Base-by-base conservation (phyloP, 2,888 invertebrate species). In the Malthinus flaveolus region DNA sequence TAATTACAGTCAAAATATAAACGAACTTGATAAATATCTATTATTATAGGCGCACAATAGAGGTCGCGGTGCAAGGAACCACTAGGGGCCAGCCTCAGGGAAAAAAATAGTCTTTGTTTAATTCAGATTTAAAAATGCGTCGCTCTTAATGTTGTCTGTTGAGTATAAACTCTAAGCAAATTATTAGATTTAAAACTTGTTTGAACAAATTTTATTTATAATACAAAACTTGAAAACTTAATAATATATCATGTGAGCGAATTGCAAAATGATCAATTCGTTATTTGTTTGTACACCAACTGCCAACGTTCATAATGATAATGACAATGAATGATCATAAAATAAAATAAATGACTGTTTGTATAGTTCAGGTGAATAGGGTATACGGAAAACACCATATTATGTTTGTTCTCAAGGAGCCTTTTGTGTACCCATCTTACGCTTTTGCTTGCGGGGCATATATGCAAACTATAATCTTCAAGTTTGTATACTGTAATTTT, bases 311-410 rank as follows among this genome's bases (percentile, higher is more conserved):
- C n/a, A n/a, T n/a, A n/a, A 32, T 61, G 56, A 59, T 61, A 61
- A 63, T 57, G 63, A 63, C 63, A 63, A 61, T 63, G 59, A 63
- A 61, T 63, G 61, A 63, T 61, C 61, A 61, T 61, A 63, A 61
- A 51, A 39, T 55, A 58, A 61, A 61, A 63, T 61, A 59, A 58
- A 63, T 63, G 55, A 49, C 13, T 55, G 61, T 63, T 61, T 59
- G 52, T 52, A 39, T 49, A 58, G 58, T 49, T 45, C 58, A 53
- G 54, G 49, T 57, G 47, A 35, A 45, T 51, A 58, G 49, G 53
- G 36, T 33, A 39, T 61, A 52, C 49, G 48, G 32, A 37, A 31
- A 59, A 50, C 59, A 55, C 54, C 55, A 49, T 55, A 49, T 52
- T 49, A 39, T 55, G 54, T 55, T 55, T 59, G 59, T 37, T 59